Evolutionary conservation across 2,888 invertebrate genomes (phyloP).

Genomic region (Acrobasis repandana): DNA sequence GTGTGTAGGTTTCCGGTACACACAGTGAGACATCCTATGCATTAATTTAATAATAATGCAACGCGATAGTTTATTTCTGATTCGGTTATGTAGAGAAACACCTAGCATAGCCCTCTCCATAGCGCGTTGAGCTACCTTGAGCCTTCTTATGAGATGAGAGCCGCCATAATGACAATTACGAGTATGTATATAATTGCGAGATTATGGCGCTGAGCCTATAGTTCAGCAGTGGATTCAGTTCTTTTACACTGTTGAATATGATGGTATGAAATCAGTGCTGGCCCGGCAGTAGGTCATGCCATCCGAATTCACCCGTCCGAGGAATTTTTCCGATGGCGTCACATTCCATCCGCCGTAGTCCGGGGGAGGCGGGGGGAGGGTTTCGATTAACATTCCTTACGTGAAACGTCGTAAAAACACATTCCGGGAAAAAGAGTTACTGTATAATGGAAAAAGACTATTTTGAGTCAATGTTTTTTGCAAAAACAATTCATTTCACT

Average conservation of each 20-base stretch:
- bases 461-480: neutral
- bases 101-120: too few species aligned
- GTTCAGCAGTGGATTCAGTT: neutral
- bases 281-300: neutral
- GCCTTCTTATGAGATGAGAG: too few species aligned
- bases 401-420: neutral
- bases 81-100: too few species aligned
- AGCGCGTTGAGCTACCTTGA: too few species aligned
- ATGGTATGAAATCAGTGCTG: neutral
- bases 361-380: neutral
- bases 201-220: neutral
- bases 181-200: too few species aligned
- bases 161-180: too few species aligned
- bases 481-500: too few species aligned
- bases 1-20: too few species aligned
- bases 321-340: slow-evolving; percentile 5
- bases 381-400: slow-evolving; percentile 1
- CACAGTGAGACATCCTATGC: too few species aligned
- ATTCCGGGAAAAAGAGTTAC: neutral
- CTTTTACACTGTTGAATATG: too few species aligned
- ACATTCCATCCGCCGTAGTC: neutral
- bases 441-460: neutral
- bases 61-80: too few species aligned
- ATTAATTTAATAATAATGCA: too few species aligned
- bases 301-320: neutral